Conservation (phyloP, 1,140 invertebrate species). For the Drosophila pectinifera region DNA sequence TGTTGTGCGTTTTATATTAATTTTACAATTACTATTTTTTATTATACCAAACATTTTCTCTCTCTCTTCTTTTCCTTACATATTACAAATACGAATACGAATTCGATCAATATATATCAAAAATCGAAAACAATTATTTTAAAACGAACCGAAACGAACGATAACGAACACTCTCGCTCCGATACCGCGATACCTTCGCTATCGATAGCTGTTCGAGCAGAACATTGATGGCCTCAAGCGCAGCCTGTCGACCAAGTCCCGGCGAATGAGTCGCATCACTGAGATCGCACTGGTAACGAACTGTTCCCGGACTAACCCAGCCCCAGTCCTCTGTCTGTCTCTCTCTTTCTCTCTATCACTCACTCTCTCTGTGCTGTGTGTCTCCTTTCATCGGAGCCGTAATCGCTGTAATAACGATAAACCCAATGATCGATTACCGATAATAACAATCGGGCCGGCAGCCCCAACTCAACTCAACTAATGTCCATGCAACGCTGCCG, state of each 20-base stretch:
- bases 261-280: conserved; percentile 92
- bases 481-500: conserved; percentile 26
- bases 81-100: conserved; percentile 49
- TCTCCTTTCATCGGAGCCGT: conserved; percentile 29
- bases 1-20: conserved; percentile 39
- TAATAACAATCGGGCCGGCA: conserved; percentile 18
- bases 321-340: conserved; percentile 12
- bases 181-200: conserved; percentile 24
- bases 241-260: conserved; percentile 89
- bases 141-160: conserved; percentile 32
- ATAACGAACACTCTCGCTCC: conserved; percentile 21
- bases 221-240: conserved; percentile 93
- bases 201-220: conserved; percentile 92
- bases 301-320: conserved; percentile 76
- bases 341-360: conserved; percentile 14
- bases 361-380: conserved; percentile 34
- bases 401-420: conserved; percentile 47
- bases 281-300: conserved; percentile 91
- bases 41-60: conserved; percentile 69
- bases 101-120: conserved; percentile 36
- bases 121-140: conserved; percentile 46
- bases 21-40: conserved; percentile 61
- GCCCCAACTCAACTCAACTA: conserved; percentile 15
- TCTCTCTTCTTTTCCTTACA: conserved; percentile 75
- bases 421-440: conserved; percentile 19